phyloP scores from a whole-genome alignment of 2,888 invertebrate species.

The Trimorus sp. region DNA sequence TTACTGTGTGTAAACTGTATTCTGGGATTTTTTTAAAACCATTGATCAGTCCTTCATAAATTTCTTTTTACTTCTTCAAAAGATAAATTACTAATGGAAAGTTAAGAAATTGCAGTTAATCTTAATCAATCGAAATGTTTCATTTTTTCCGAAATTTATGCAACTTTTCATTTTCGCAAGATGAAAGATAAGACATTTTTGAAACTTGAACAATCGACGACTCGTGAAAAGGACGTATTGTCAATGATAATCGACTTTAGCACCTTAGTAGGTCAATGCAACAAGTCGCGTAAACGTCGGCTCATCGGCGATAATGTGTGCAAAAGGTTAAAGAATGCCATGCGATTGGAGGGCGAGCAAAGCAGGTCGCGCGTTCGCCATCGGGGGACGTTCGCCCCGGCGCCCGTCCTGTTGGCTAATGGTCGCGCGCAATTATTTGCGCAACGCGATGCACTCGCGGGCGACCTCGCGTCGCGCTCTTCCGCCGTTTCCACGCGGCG shows the following conservation, averaged over 20 bases:
- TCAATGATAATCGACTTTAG: conserved; percentile 50
- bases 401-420: conserved; percentile 58
- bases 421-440: conserved; percentile 67
- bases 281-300: conserved; percentile 74
- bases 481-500: conserved; percentile 22
- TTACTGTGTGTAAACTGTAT: too few relatives aligned
- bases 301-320: conserved; percentile 68
- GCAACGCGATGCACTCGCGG: conserved; percentile 64
- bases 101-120: not conserved
- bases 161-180: not conserved
- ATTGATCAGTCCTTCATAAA: too few relatives aligned
- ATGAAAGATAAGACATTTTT: too few relatives aligned
- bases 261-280: conserved; percentile 76
- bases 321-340: conserved; percentile 72
- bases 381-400: conserved; percentile 31
- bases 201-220: not conserved
- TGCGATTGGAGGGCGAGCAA: conserved; percentile 28
- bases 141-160: not conserved
- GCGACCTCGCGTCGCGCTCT: conserved; percentile 11
- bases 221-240: conserved; percentile 23
- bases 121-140: too few relatives aligned
- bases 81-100: too few relatives aligned
- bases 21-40: too few relatives aligned
- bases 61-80: too few relatives aligned
- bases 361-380: conserved; percentile 67